Conservation (phyloP, 1,140 invertebrate species). For the Melanaphis sacchari region DNA sequence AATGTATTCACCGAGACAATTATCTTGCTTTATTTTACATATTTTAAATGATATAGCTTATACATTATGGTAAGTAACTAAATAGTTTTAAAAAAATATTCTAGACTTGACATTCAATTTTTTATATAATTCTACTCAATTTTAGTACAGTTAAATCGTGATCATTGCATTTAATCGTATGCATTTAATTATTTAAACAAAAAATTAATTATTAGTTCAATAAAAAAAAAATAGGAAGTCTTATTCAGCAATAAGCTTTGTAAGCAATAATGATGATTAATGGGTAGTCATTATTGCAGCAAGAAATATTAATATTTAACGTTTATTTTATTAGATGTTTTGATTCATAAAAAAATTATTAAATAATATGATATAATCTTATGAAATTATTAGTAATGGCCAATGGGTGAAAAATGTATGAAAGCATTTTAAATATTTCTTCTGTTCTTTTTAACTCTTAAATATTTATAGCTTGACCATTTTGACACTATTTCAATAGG, state of each 20-base stretch:
- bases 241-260: not conserved
- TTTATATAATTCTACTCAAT: not conserved
- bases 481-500: not conserved
- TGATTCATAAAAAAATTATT: not conserved
- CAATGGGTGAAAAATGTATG: not conserved
- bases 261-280: not conserved
- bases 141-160: not conserved
- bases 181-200: not conserved
- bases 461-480: not conserved
- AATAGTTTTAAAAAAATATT: not conserved
- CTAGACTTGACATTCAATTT: not conserved
- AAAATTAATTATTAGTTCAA: not conserved
- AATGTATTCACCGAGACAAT: not conserved
- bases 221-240: not conserved
- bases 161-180: not conserved
- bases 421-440: not conserved
- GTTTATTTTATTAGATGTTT: not conserved
- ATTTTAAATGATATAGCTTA: not conserved
- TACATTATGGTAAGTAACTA: not conserved
- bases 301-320: conserved; percentile 16
- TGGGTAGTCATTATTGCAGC: not conserved
- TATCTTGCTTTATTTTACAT: conserved; percentile 10
- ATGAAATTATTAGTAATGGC: not conserved
- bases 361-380: not conserved
- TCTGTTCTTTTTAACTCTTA: not conserved